Evolutionary conservation across 2,888 invertebrate genomes (phyloP).

Genomic region (Mythimna albipuncta): DNA sequence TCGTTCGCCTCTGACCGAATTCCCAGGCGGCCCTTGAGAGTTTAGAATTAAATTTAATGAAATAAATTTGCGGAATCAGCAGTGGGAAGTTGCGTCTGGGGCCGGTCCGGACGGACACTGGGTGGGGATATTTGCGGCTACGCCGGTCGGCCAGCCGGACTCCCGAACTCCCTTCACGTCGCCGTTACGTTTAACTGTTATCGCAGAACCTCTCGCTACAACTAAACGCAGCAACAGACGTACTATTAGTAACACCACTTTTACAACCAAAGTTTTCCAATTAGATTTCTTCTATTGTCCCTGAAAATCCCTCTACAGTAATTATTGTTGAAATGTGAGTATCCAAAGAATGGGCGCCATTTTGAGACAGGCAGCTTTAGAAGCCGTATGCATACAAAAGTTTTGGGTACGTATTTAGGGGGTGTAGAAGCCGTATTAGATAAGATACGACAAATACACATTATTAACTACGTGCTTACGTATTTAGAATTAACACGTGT

Average conservation of each 20-base stretch:
- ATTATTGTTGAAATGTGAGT: constrained; percentile 59
- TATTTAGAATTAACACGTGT: constrained; percentile 72
- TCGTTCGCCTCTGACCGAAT: constrained; percentile 88
- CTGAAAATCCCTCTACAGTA: constrained; percentile 32
- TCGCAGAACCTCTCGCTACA: constrained; percentile 64
- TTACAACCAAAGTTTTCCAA: constrained; percentile 59
- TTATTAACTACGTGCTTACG: constrained; percentile 71
- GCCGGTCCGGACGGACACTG: constrained; percentile 63
- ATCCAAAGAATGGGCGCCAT: constrained; percentile 80
- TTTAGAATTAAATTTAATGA: constrained; percentile 89
- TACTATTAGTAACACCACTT: constrained; percentile 63
- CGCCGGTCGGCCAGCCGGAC: constrained; percentile 43
- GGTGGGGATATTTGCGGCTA: constrained; percentile 70
- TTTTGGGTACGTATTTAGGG: constrained; percentile 80
- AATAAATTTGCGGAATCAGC: constrained; percentile 87
- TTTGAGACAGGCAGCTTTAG: constrained; percentile 80
- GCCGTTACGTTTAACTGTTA: constrained; percentile 68
- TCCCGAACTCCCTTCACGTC: constrained; percentile 48
- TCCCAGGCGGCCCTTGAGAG: constrained; percentile 85
- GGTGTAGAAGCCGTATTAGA: constrained; percentile 80
- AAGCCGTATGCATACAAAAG: constrained; percentile 79
- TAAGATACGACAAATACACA: constrained; percentile 71
- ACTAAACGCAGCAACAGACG: constrained; percentile 56
- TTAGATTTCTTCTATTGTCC: constrained; percentile 46
- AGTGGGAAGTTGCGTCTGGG: constrained; percentile 79